A percentile compares a stretch with the other conserved stretches of the same genome.
phyloP scores from a whole-genome alignment of 2,113 vertebrate species.

The Scomber colias region DNA sequence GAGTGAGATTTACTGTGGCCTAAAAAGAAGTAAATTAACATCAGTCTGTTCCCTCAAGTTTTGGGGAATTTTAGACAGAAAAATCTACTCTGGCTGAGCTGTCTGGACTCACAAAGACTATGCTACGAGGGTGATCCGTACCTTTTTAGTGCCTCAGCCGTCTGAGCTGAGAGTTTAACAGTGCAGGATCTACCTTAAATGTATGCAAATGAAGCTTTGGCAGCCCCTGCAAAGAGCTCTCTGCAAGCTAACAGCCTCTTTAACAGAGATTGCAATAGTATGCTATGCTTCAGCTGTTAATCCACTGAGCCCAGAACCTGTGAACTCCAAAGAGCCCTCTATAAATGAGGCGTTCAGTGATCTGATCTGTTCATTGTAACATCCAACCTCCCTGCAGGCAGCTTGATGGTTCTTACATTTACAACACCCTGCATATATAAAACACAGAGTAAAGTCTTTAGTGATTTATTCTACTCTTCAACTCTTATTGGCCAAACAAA shows the following conservation, averaged over 20 bases:
- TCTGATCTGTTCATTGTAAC: neutral
- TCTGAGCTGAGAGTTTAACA: slow-evolving; percentile 14
- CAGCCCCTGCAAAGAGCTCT: neutral
- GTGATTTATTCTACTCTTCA: too few species aligned
- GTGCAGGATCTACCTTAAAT: neutral
- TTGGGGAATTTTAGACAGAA: neutral
- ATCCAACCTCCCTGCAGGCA: neutral
- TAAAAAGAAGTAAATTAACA: slow-evolving; percentile 17
- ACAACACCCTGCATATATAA: too few species aligned
- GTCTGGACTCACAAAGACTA: neutral
- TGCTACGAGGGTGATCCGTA: neutral
- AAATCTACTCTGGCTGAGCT: neutral
- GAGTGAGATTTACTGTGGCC: neutral
- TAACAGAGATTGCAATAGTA: neutral
- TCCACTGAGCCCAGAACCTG: neutral
- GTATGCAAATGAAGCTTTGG: slow-evolving; percentile 14
- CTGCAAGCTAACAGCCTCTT: slow-evolving; percentile 45
- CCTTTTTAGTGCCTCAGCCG: neutral
- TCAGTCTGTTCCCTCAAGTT: slow-evolving; percentile 10
- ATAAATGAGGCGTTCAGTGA: neutral
- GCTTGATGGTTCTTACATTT: neutral
- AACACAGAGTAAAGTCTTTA: too few species aligned
- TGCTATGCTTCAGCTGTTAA: slow-evolving; percentile 4
- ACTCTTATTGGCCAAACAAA: too few species aligned
- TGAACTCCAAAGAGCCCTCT: slow-evolving; percentile 16